A percentile compares a stretch with the other conserved stretches of the same genome.
Conservation (phyloP, 2,888 invertebrate species). For the Drosophila borborema region DNA sequence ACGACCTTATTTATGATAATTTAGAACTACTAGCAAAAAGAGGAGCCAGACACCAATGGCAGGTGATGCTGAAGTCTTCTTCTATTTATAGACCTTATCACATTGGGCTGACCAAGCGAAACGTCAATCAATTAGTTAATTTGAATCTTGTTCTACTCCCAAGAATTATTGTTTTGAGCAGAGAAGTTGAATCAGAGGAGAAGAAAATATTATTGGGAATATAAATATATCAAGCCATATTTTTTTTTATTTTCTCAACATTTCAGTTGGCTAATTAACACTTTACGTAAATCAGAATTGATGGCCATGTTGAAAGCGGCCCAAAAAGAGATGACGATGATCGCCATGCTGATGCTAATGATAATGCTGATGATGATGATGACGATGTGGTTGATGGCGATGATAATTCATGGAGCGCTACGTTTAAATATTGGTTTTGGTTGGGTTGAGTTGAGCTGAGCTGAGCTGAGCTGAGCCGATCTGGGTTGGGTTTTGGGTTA, state of each 20-base stretch:
- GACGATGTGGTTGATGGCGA: conserved; percentile 61
- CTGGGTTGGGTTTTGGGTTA: conserved; percentile 22
- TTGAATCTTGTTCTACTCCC: conserved; percentile 14
- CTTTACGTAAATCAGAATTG: conserved; percentile 80
- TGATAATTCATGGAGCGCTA: conserved; percentile 80
- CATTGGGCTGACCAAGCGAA: conserved; percentile 6
- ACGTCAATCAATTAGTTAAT: conserved; percentile 32
- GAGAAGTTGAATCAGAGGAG: not conserved
- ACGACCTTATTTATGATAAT: not conserved
- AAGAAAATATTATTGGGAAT: conserved; percentile 12
- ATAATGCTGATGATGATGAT: conserved; percentile 36
- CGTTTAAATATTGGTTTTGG: conserved; percentile 79
- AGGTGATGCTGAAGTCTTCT: not conserved
- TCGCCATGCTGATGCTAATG: conserved; percentile 43
- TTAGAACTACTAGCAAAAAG: not conserved
- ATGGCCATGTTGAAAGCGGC: conserved; percentile 78
- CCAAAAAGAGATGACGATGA: conserved; percentile 58
- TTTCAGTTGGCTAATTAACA: conserved; percentile 76
- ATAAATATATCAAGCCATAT: conserved; percentile 12
- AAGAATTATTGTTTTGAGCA: conserved; percentile 8
- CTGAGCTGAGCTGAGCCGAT: conserved; percentile 10
- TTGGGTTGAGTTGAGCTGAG: conserved; percentile 41
- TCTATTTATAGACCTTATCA: conserved; percentile 8
- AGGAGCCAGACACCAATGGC: not conserved
- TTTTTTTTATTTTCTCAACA: conserved; percentile 16